phyloP scores from a whole-genome alignment of 2,113 vertebrate genomes.

The Tenrec ecaudatus region DNA sequence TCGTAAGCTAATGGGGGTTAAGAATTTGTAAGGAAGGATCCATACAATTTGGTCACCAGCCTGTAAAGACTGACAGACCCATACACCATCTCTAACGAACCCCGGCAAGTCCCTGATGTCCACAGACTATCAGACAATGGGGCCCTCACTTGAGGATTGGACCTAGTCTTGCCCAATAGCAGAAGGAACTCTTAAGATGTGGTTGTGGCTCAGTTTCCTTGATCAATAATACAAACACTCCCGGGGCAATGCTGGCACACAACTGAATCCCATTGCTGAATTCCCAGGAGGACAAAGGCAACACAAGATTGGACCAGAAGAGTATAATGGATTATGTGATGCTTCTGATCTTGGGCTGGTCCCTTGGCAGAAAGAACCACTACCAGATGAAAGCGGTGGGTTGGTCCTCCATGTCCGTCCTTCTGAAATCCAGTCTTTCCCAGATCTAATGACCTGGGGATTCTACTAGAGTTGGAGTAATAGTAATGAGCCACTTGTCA shows the following conservation, averaged over 20 bases:
- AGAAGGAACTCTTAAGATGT: constrained; percentile 1
- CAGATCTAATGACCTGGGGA: no score
- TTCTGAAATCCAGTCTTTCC: fast-evolving
- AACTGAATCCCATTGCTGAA: background rate
- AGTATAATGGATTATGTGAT: background rate
- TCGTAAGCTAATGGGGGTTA: background rate
- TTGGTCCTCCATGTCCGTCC: background rate
- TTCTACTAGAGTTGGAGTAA: background rate
- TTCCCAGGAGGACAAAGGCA: background rate
- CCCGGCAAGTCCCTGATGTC: no score
- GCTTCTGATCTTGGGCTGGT: background rate
- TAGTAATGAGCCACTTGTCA: background rate
- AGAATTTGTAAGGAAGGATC: background rate
- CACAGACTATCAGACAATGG: background rate
- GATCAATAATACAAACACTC: background rate
- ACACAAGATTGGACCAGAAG: background rate
- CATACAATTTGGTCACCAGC: background rate
- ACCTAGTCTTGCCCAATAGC: background rate
- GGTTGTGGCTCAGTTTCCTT: background rate
- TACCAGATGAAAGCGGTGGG: background rate
- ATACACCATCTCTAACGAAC: background rate
- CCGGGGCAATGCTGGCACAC: background rate
- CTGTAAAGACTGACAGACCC: background rate
- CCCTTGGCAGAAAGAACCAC: background rate
- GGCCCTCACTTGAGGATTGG: background rate